A percentile compares a stretch with the other conserved stretches of the same genome.
These are phyloP conservation scores for Panthera leo DNA, from an alignment of 2,113 vertebrate species.

Conservation along the genomic window DNA sequence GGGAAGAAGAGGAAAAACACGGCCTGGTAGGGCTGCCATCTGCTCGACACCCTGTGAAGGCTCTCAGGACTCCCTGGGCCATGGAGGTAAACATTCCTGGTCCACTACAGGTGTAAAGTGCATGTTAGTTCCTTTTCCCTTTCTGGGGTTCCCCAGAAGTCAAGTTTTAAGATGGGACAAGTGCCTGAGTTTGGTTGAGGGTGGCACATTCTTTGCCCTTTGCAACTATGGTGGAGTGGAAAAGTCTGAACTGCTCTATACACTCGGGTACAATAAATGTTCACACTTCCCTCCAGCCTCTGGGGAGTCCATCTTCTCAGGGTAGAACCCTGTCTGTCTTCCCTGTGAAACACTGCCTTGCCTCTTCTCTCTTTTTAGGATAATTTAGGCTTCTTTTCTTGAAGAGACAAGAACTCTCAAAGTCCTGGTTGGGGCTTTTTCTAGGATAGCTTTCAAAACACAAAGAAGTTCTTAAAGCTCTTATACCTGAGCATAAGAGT, in stretches of 20 bases:
- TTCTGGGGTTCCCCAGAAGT: background rate
- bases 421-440: background rate
- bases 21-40: background rate
- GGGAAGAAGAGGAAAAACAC: background rate
- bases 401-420: conserved; percentile 4
- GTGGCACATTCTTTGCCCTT: background rate
- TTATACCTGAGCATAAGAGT: background rate
- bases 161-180: background rate
- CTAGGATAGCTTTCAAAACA: background rate
- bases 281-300: background rate
- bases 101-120: background rate
- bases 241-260: background rate
- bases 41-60: background rate
- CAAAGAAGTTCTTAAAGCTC: background rate
- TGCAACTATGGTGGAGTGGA: background rate
- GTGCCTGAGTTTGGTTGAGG: background rate
- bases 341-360: background rate
- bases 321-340: background rate
- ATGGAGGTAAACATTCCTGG: background rate
- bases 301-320: background rate
- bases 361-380: background rate
- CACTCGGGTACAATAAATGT: background rate
- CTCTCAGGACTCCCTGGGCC: background rate
- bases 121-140: background rate
- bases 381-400: background rate